phyloP scores from a whole-genome alignment of 2,797 vertebrate genomes.

The Pseudochaenichthys georgianus region DNA sequence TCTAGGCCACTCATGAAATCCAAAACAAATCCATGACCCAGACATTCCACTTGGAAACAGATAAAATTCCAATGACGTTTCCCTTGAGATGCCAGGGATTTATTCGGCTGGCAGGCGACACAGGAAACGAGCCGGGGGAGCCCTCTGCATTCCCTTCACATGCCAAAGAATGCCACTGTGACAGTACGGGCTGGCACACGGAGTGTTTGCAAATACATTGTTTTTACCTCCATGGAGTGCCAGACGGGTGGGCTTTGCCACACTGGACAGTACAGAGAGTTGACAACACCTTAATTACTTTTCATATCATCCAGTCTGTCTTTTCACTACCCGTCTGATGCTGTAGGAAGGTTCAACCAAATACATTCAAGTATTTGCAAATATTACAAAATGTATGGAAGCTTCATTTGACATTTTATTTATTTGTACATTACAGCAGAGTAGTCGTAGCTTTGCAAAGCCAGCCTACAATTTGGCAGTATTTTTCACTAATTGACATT shows the following conservation, averaged over 20 bases:
- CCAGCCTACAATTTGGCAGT: neutral
- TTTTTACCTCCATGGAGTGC: slow-evolving; percentile 46
- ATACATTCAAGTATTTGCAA: slow-evolving; percentile 13
- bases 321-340: slow-evolving; percentile 17
- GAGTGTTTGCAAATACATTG: slow-evolving; percentile 47
- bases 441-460: slow-evolving; percentile 18
- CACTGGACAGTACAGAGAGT: slow-evolving; percentile 18
- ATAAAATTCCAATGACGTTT: slow-evolving; percentile 76
- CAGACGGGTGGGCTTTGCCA: slow-evolving; percentile 35
- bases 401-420: slow-evolving; percentile 11
- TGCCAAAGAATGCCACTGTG: slow-evolving; percentile 79
- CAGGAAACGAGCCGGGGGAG: slow-evolving; percentile 62
- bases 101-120: slow-evolving; percentile 52
- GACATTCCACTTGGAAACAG: slow-evolving; percentile 66
- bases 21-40: slow-evolving; percentile 63
- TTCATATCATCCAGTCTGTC: slow-evolving; percentile 5
- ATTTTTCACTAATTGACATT: neutral
- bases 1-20: slow-evolving; percentile 47
- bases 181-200: slow-evolving; percentile 46
- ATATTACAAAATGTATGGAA: slow-evolving; percentile 10
- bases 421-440: slow-evolving; percentile 1
- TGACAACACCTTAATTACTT: slow-evolving; percentile 28
- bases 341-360: slow-evolving; percentile 26
- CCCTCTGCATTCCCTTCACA: slow-evolving; percentile 56
- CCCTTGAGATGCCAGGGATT: slow-evolving; percentile 66